phyloP scores from a whole-genome alignment of 2,113 vertebrate genomes.

The Sapajus apella region DNA sequence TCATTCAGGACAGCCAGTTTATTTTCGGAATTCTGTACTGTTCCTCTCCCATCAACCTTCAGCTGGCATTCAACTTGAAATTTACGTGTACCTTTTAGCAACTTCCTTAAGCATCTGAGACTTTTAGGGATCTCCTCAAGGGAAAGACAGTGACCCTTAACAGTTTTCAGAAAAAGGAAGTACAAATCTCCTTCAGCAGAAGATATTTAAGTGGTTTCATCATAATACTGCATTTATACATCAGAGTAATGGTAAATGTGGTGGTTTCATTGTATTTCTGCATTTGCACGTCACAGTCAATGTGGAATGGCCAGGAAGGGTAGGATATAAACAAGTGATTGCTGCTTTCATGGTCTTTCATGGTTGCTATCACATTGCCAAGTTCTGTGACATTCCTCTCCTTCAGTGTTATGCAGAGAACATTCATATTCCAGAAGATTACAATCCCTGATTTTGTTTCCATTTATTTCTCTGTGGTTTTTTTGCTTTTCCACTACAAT shows the following conservation, averaged over 20 bases:
- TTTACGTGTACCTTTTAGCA: background rate
- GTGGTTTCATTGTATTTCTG: background rate
- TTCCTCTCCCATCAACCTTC: background rate
- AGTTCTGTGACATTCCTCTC: background rate
- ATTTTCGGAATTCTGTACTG: accelerated
- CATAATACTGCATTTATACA: accelerated
- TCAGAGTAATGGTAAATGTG: background rate
- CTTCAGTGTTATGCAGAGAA: background rate
- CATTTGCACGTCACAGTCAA: background rate
- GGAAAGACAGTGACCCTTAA: too few species aligned
- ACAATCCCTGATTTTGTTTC: background rate
- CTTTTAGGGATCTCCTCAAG: background rate
- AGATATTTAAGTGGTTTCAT: background rate
- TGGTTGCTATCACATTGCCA: accelerated
- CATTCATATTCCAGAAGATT: background rate
- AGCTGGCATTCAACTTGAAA: background rate
- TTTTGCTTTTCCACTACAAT: background rate
- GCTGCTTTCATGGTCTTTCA: background rate
- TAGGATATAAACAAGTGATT: accelerated
- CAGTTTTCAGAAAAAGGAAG: background rate
- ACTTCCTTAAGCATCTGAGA: background rate
- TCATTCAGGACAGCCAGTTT: background rate
- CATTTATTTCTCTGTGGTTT: background rate
- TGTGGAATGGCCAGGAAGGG: background rate
- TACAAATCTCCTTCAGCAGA: background rate